Conservation (phyloP, 2,113 vertebrate genomes). For the Chionomys nivalis region DNA sequence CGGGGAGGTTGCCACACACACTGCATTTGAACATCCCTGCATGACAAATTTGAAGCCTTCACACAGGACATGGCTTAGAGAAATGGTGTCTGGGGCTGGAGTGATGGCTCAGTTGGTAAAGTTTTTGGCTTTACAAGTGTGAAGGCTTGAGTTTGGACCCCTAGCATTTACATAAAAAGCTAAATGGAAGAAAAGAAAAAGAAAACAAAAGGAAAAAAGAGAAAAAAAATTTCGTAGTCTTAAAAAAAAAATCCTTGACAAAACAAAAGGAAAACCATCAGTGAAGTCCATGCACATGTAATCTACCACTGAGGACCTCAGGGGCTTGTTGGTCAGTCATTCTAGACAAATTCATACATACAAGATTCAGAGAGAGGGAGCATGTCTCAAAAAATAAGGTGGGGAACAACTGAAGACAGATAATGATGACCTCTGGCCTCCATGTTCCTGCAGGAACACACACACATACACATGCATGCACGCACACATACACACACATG, state of each 20-base stretch:
- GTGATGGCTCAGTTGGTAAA: not conserved
- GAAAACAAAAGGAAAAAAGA: not conserved
- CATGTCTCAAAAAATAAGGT: not conserved
- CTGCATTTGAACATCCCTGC: not conserved
- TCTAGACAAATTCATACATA: not conserved
- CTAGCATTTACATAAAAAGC: not conserved
- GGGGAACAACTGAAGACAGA: not conserved
- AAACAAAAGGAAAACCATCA: not conserved
- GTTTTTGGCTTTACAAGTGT: too few relatives aligned
- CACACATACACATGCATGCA: not conserved
- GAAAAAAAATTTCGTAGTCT: not conserved
- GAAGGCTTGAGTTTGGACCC: not conserved
- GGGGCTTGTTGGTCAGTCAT: too few relatives aligned
- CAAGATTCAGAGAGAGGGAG: not conserved
- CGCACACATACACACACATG: not conserved
- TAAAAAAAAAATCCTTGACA: not conserved
- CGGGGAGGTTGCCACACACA: rapidly evolving
- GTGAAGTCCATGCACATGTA: not conserved
- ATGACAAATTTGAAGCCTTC: not conserved
- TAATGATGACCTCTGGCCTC: not conserved
- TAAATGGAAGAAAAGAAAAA: not conserved
- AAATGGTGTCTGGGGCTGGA: not conserved
- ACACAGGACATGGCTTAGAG: not conserved
- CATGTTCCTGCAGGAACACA: not conserved
- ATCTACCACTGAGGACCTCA: too few relatives aligned